These are phyloP conservation scores for Echinometra lucunter DNA, from an alignment of 53 echinoderm and acorn worm genomes.

Conservation along the genomic window DNA sequence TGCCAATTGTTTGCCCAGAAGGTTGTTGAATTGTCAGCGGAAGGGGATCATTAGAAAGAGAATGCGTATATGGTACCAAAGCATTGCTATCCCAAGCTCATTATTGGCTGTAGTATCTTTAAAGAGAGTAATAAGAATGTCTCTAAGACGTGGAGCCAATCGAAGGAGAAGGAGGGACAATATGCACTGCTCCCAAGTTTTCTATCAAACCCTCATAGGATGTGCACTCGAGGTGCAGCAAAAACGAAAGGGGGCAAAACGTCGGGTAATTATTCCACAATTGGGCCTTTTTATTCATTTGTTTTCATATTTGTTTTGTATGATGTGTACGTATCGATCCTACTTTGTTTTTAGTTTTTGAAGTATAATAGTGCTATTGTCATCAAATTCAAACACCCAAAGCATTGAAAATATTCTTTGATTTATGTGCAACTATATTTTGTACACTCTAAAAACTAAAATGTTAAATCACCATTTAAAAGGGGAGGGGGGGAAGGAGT, in stretches of 20 bases:
- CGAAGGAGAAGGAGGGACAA: slow-evolving; percentile 2
- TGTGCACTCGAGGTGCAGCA: slow-evolving; percentile 28
- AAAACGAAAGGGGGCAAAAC: slow-evolving; percentile 6
- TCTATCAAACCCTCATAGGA: slow-evolving; percentile 16
- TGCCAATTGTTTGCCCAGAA: slow-evolving; percentile 30
- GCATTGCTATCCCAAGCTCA: background rate
- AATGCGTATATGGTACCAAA: background rate
- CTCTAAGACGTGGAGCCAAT: slow-evolving; percentile 11
- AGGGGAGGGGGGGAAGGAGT: no score
- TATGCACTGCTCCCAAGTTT: slow-evolving; percentile 38
- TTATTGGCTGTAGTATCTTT: background rate
- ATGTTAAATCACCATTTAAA: no score
- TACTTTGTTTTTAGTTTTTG: no score
- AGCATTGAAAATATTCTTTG: no score
- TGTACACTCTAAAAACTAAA: no score
- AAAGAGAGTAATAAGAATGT: background rate
- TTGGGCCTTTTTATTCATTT: background rate
- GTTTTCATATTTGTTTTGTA: background rate
- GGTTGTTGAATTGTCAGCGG: slow-evolving; percentile 45
- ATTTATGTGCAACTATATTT: no score
- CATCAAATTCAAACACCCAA: no score
- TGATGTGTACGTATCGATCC: no score
- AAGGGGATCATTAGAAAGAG: slow-evolving; percentile 4
- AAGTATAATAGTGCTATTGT: no score
- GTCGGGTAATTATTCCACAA: background rate